Evolutionary conservation across 2,797 vertebrate genomes (phyloP).

Genomic region (Pangasius krempfi): DNA sequence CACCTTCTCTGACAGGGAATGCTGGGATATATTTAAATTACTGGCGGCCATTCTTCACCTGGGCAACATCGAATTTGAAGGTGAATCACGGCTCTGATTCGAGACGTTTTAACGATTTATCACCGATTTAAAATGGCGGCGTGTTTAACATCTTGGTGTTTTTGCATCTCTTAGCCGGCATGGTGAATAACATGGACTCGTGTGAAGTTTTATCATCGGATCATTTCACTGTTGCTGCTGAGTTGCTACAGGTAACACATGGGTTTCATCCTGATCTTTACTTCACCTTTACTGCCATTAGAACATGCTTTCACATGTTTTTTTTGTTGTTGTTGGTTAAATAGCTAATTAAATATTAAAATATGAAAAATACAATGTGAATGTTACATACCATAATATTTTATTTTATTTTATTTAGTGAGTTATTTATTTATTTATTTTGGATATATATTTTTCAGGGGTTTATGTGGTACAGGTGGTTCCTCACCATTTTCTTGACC

Average conservation of each 20-base stretch:
- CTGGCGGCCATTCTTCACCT: conserved; percentile 90
- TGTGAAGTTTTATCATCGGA: conserved; percentile 79
- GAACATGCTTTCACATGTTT: not conserved
- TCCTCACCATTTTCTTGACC: not conserved
- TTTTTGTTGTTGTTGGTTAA: not conserved
- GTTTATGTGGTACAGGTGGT: not conserved
- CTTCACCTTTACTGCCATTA: not conserved
- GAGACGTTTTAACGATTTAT: not conserved
- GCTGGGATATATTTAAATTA: conserved; percentile 85
- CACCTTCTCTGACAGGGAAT: conserved; percentile 84
- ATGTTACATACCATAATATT: not conserved
- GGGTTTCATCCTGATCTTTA: not conserved
- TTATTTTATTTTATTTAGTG: not conserved
- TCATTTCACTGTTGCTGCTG: conserved; percentile 76
- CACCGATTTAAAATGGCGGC: not conserved
- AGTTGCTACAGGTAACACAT: conserved; percentile 81
- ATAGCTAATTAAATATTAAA: too few species aligned
- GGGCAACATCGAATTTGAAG: conserved; percentile 87
- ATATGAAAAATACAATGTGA: not conserved
- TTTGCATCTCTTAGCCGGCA: conserved; percentile 70
- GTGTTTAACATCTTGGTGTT: not conserved
- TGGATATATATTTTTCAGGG: not conserved
- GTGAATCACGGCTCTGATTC: conserved; percentile 66
- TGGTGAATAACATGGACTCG: conserved; percentile 86
- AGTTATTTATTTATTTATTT: not conserved